These are phyloP conservation scores for Nomada fabriciana DNA, from an alignment of 2,888 invertebrate genomes.

Conservation along the genomic window DNA sequence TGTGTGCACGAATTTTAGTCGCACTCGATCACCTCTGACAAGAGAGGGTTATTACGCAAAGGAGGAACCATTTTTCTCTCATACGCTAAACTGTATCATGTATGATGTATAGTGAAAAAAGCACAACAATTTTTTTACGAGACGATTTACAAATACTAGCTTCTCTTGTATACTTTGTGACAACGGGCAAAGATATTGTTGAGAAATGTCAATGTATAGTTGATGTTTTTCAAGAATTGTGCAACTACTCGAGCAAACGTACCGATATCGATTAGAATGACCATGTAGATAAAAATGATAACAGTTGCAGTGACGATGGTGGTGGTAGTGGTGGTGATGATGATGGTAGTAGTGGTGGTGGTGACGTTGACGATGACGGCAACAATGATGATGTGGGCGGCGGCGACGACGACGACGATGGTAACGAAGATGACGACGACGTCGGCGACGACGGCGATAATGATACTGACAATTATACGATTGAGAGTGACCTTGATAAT, in stretches of 20 bases:
- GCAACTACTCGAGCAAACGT: slow-evolving; percentile 56
- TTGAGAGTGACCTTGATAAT: slow-evolving; percentile 58
- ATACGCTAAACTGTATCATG: slow-evolving; percentile 54
- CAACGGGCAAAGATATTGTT: slow-evolving; percentile 67
- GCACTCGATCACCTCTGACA: slow-evolving; percentile 39
- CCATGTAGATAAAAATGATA: slow-evolving; percentile 43
- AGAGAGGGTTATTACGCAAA: slow-evolving; percentile 39
- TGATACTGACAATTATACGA: slow-evolving; percentile 48
- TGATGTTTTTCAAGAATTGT: slow-evolving; percentile 67
- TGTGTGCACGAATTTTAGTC: slow-evolving; percentile 47
- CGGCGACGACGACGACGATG: slow-evolving; percentile 17
- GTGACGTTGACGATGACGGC: slow-evolving; percentile 21
- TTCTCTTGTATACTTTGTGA: slow-evolving; percentile 71
- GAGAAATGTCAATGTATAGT: slow-evolving; percentile 65
- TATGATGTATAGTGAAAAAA: slow-evolving; percentile 77
- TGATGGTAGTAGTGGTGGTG: slow-evolving; percentile 69
- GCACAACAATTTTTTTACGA: slow-evolving; percentile 80
- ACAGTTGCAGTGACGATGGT: slow-evolving; percentile 32
- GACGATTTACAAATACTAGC: slow-evolving; percentile 75
- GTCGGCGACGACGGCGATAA: slow-evolving; percentile 45
- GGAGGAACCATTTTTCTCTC: slow-evolving; percentile 56
- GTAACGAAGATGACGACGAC: slow-evolving; percentile 57
- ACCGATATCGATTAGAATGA: slow-evolving; percentile 51
- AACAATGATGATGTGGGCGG: slow-evolving; percentile 23
- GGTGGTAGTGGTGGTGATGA: slow-evolving; percentile 45